A percentile compares a stretch with the other conserved stretches of the same genome.
Evolutionary conservation across 2,113 vertebrate genomes (phyloP).

Genomic region (Muntiacus muntjak): DNA sequence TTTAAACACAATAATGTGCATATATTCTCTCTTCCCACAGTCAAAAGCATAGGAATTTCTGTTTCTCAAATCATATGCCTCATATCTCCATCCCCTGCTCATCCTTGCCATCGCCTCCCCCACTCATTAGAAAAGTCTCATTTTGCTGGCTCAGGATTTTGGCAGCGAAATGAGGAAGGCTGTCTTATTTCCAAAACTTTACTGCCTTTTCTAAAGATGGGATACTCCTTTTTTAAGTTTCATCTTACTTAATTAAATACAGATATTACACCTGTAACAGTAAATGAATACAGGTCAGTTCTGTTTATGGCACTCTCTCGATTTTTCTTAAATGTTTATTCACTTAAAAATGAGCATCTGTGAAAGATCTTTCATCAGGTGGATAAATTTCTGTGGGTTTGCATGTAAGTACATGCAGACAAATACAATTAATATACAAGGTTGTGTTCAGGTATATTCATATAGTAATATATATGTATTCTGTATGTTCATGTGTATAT

Average conservation of each 20-base stretch:
- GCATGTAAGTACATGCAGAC: background rate
- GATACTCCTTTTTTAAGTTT: background rate
- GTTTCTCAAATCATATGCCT: background rate
- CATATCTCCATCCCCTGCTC: background rate
- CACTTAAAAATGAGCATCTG: background rate
- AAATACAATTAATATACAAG: background rate
- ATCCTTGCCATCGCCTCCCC: background rate
- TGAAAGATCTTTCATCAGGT: background rate
- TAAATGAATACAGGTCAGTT: background rate
- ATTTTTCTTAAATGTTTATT: background rate
- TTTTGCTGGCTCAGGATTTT: background rate
- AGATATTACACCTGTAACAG: slow-evolving; percentile 17
- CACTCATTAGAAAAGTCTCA: background rate
- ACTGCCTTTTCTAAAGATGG: background rate
- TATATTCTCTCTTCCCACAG: background rate
- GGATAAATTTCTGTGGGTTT: background rate
- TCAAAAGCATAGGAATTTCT: background rate
- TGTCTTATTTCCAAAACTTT: background rate
- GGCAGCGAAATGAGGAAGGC: background rate
- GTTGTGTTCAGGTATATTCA: background rate
- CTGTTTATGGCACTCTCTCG: background rate
- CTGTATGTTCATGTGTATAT: background rate
- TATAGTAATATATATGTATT: background rate
- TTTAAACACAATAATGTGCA: background rate
- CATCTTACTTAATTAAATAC: slow-evolving; percentile 28